Conservation (phyloP, 1,140 invertebrate species). For the Mizuhopecten yessoensis region DNA sequence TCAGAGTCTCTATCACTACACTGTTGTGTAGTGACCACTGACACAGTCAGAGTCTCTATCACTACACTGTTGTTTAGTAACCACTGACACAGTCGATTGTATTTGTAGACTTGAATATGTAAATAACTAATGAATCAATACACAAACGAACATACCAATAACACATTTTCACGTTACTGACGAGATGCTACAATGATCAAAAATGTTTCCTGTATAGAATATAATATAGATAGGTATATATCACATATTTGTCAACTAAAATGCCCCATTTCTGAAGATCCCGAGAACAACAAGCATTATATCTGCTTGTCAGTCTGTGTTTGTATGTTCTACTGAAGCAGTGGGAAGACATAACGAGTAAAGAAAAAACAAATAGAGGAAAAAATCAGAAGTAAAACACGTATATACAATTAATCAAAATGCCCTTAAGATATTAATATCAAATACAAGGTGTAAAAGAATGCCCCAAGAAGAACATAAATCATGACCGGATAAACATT, state of each 20-base stretch:
- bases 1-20: too few species aligned
- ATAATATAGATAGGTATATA: too few species aligned
- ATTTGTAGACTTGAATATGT: too few species aligned
- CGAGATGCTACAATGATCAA: neutral
- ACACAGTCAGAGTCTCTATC: too few species aligned
- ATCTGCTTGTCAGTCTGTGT: neutral
- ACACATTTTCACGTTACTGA: neutral
- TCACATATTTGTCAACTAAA: neutral
- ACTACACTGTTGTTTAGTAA: too few species aligned
- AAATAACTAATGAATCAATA: too few species aligned
- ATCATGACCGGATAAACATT: too few species aligned
- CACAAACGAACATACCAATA: too few species aligned
- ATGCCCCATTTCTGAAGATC: neutral
- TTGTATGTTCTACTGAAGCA: neutral
- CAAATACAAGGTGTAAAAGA: neutral
- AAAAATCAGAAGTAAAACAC: neutral
- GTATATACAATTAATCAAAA: neutral
- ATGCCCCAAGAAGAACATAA: neutral
- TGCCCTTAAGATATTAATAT: constrained; percentile 8
- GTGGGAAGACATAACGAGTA: too few species aligned
- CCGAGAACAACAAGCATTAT: neutral
- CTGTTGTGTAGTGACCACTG: too few species aligned
- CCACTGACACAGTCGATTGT: too few species aligned
- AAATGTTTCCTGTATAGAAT: too few species aligned
- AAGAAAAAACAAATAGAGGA: neutral